Conservation (phyloP, 2,797 vertebrate species). For the Gallinago nigripennis region DNA sequence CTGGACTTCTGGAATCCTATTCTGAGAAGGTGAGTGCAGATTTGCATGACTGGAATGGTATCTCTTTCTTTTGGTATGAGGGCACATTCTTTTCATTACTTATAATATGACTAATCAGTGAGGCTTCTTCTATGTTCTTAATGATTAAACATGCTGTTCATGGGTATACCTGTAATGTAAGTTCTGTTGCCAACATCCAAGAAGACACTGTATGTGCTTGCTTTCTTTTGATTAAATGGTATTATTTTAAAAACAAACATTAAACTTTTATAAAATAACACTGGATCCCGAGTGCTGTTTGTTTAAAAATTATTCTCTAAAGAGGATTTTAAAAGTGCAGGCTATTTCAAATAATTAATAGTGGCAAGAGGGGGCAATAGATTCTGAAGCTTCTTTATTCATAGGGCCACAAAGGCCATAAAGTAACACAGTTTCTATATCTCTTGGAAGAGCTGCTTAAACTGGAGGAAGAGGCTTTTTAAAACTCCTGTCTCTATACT, state of each 20-base stretch:
- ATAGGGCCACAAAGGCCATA: not conserved
- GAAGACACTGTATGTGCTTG: not conserved
- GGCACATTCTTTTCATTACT: not conserved
- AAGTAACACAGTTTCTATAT: not conserved
- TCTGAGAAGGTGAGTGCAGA: constrained; percentile 51
- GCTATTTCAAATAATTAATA: not conserved
- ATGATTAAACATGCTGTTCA: not conserved
- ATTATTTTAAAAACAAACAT: constrained; percentile 28
- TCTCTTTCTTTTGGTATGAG: not conserved
- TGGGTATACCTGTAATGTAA: not conserved
- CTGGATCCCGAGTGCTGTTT: constrained; percentile 23
- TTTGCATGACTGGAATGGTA: not conserved
- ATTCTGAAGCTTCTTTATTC: constrained; percentile 1
- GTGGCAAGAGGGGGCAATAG: not conserved
- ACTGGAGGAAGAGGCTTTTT: not conserved
- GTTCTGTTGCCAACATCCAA: not conserved
- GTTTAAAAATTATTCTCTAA: not conserved
- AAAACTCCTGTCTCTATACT: not conserved
- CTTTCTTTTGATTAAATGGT: not conserved
- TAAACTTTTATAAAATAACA: constrained; percentile 49
- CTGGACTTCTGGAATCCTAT: not conserved
- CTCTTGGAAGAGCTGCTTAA: not conserved
- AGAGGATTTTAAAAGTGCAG: not conserved
- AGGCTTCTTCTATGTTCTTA: not conserved
- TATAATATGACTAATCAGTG: not conserved